Conservation (phyloP, 1,140 invertebrate species). For the Eupeodes corollae region DNA sequence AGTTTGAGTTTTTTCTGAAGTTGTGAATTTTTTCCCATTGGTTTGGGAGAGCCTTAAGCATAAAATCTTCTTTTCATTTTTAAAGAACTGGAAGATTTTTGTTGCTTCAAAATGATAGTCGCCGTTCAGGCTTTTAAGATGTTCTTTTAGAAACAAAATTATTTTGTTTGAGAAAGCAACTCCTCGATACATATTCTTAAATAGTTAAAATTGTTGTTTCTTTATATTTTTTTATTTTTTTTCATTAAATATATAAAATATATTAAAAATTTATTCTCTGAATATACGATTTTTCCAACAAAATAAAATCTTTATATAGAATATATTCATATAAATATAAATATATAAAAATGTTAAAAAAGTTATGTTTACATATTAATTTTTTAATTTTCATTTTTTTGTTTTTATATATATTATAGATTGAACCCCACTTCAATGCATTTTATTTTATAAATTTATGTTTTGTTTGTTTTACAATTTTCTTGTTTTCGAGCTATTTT, state of each 20-base stretch:
- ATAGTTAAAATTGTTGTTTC: too few species aligned
- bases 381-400: not conserved
- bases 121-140: not conserved
- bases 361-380: not conserved
- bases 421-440: not conserved
- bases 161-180: slow-evolving; percentile 1
- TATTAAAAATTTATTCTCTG: slow-evolving; percentile 5
- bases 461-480: not conserved
- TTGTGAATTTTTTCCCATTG: too few species aligned
- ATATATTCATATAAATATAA: not conserved
- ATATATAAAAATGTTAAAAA: not conserved
- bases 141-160: not conserved
- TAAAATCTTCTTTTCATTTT: not conserved
- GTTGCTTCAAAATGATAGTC: not conserved
- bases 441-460: not conserved
- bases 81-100: not conserved
- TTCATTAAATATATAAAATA: slow-evolving; percentile 6
- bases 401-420: slow-evolving; percentile 2
- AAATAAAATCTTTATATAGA: slow-evolving; percentile 2
- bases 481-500: not conserved
- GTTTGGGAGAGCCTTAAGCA: too few species aligned
- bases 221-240: not conserved
- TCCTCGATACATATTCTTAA: not conserved
- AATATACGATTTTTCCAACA: slow-evolving; percentile 5
- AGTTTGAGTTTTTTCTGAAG: not conserved